Percentiles rank a stretch among this genome's conserved stretches.
Conservation (phyloP, 1,140 invertebrate species). For the Sinonovacula constricta region DNA sequence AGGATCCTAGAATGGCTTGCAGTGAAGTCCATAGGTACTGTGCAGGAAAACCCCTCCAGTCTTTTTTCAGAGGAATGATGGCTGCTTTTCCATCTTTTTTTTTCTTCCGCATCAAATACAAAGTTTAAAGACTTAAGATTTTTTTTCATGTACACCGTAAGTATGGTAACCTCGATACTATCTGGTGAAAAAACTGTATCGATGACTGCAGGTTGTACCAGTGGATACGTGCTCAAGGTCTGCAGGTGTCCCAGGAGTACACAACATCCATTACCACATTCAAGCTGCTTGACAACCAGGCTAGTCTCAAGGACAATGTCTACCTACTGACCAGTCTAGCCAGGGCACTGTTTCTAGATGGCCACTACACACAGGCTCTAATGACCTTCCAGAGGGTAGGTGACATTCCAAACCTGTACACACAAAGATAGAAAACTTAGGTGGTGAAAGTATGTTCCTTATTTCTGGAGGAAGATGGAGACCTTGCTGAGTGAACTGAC, state of each 20-base stretch:
- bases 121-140: no score
- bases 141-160: no score
- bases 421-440: background rate
- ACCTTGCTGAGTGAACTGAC: no score
- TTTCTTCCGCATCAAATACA: no score
- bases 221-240: constrained; percentile 86
- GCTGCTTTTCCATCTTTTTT: no score
- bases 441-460: background rate
- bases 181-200: no score
- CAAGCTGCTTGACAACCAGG: constrained; percentile 82
- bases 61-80: no score
- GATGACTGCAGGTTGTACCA: constrained; percentile 83
- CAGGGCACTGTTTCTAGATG: constrained; percentile 84
- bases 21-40: no score
- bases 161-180: no score
- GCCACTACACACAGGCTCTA: constrained; percentile 78
- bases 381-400: constrained; percentile 75
- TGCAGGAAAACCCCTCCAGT: no score
- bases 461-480: no score
- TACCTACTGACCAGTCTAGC: constrained; percentile 84
- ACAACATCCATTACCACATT: constrained; percentile 82
- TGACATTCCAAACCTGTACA: constrained; percentile 8
- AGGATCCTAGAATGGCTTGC: no score
- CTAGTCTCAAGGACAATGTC: constrained; percentile 83
- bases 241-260: constrained; percentile 84